phyloP scores from a whole-genome alignment of 2,888 invertebrate genomes.

The Drosophila emarginata region DNA sequence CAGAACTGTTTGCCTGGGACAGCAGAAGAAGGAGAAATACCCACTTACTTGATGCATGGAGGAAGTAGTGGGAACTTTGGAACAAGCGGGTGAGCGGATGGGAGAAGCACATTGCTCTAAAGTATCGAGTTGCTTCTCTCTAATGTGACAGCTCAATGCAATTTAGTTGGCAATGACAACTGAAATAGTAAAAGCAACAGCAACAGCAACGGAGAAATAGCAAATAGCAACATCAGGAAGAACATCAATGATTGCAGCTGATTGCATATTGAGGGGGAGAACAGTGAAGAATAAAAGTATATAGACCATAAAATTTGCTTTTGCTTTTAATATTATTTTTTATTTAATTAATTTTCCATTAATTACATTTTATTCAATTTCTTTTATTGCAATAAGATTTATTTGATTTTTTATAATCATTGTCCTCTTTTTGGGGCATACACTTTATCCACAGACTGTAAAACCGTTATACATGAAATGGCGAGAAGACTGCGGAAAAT shows the following conservation, averaged over 20 bases:
- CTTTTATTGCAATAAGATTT: not conserved
- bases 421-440: not conserved
- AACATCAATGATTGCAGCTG: constrained; percentile 54
- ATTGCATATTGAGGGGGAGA: constrained; percentile 46
- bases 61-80: not conserved
- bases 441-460: constrained; percentile 24
- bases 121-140: constrained; percentile 75
- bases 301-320: not conserved
- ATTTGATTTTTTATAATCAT: not conserved
- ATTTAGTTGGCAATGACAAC: constrained; percentile 74
- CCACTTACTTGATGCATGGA: constrained; percentile 28
- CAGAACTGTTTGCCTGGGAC: constrained; percentile 37
- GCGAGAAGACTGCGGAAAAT: constrained; percentile 47
- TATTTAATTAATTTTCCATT: not conserved
- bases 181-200: constrained; percentile 48
- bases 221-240: constrained; percentile 26
- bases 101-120: constrained; percentile 14
- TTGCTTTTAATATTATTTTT: not conserved
- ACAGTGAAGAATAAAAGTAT: constrained; percentile 45
- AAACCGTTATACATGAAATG: constrained; percentile 49
- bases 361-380: not conserved
- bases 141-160: constrained; percentile 79
- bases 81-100: not conserved
- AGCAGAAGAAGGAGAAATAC: constrained; percentile 52
- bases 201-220: constrained; percentile 20